Evolutionary conservation across 2,888 invertebrate species (phyloP), one percentile per base, ranked within the genome.

Genomic region (Plebejus melissa): DNA sequence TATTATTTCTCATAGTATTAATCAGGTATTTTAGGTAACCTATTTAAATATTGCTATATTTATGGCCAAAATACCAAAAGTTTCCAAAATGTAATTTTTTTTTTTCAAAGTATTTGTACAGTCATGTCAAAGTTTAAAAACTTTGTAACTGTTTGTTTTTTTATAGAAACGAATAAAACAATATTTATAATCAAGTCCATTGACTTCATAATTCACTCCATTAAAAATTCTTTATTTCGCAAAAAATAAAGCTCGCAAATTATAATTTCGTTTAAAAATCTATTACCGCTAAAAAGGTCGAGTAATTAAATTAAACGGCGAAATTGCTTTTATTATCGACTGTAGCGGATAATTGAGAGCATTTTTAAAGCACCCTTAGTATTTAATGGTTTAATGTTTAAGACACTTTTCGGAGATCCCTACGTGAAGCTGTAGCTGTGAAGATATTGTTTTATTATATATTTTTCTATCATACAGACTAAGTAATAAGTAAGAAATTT

Each of bases 291-390:
- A 65, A 65, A 65, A 65, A 65, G 65, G 65, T 65, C 13, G 16
- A 4, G 65, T 65, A 65, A 65, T 65, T 65, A 65, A 65, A 65
- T 65, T 65, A 36, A 65, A 65, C 65, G 5, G 16, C 22, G 32
- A 65, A 65, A 65, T 65, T 65, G 65, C 65, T 65, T 65, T 65
- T 36, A 32, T 36, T 65, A 65, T 36, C 65, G 32, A 65, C 65
- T 65, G 58, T 58, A 28, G 11, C 22, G 32, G 65, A 36, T 65
- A 60, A 60, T 60, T 60, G 65, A 36, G 65, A 65, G 16, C 4
- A 36, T 36, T 65, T 65, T 36, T 65, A 58, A 13, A 65, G 65
- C 32, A 65, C 65, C 32, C 16, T 28, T 60, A 60, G 28, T 22
- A 28, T 57, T 57, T 16, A 58, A n/a, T 6, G 58, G 7, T 58